phyloP scores from a whole-genome alignment of 1,140 invertebrate species.

The Dermatophagoides farinae region DNA sequence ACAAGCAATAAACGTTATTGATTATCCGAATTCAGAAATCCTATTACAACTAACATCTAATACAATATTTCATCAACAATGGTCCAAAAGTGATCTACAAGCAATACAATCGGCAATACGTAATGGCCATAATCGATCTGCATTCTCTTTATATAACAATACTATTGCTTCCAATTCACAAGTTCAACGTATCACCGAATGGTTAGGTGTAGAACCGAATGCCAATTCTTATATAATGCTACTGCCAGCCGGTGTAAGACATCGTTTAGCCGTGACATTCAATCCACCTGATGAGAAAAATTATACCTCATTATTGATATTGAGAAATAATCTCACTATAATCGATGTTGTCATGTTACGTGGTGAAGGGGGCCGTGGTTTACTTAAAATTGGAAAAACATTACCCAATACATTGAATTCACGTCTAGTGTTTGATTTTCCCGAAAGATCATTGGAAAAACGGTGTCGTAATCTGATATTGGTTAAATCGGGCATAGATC shows the following conservation, averaged over 20 bases:
- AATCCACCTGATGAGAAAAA: constrained; percentile 32
- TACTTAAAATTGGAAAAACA: constrained; percentile 74
- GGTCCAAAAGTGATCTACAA: constrained; percentile 4
- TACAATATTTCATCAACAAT: constrained; percentile 3
- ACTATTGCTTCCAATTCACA: constrained; percentile 20
- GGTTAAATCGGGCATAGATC: not conserved
- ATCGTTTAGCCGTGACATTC: constrained; percentile 31
- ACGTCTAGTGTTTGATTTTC: constrained; percentile 60
- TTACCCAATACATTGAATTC: constrained; percentile 44
- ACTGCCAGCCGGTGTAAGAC: constrained; percentile 29
- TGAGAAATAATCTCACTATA: constrained; percentile 78
- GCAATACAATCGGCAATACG: not conserved
- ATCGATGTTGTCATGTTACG: constrained; percentile 60
- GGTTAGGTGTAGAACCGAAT: constrained; percentile 27
- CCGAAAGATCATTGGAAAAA: constrained; percentile 55
- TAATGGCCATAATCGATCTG: not conserved
- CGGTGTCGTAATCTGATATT: constrained; percentile 31
- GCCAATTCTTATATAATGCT: constrained; percentile 29
- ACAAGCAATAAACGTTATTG: constrained; percentile 31
- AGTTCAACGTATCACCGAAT: constrained; percentile 28
- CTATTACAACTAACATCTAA: constrained; percentile 26
- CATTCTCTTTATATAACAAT: not conserved
- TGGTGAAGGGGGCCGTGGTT: constrained; percentile 57
- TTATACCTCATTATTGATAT: constrained; percentile 19
- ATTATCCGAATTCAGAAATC: constrained; percentile 32